Base-by-base conservation (phyloP, 2,888 invertebrate genomes). In the Cyaniris semiargus region DNA sequence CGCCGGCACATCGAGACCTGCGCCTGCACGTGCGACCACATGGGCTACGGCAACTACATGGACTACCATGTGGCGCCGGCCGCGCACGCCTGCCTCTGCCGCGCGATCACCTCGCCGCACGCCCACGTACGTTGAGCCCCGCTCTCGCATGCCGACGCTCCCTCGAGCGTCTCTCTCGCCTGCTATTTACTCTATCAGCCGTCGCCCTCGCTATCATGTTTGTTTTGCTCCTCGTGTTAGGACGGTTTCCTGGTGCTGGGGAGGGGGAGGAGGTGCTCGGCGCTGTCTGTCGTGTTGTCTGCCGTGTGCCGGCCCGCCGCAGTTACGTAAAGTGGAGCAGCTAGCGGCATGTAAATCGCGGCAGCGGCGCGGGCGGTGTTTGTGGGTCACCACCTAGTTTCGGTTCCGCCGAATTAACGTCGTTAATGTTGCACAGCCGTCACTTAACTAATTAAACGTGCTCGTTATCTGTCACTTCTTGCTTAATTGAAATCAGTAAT, bases 41-140 rank as follows among this genome's bases (percentile, higher is more conserved):
- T 98, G 97, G 98, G 98, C 89, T 97, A 97, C 94, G 98, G 98
- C 85, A 98, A 98, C 95, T 97, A 96, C 90, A 96, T 97, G 96
- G 97, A 97, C 95, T 97, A 97, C 94, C 97, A 97, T 96, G 97
- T 97, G 91, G 90, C 92, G 84, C 90, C 93, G 85, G 89, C 89
- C 82, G 91, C 91, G 83, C 92, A 93, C 87, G 92, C 91, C 86
- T 93, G 93, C 86, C 87, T 93, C 83, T 93, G 93, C 87, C 93
- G 93, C 87, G 93, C 93, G 83, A 90, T 93, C 90, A 92, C 92
- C 85, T 93, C 93, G 84, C 93, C 93, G 86, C 93, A 93, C 90
- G 93, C 93, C 86, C 93, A 93, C 90, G 93, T 93, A 92, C 86
- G 93, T 82, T 82, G 83, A 82, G 80, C 83, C 83, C 82, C 81